These are phyloP conservation scores for Chelon auratus DNA, from an alignment of 2,797 vertebrate genomes.

Conservation along the genomic window DNA sequence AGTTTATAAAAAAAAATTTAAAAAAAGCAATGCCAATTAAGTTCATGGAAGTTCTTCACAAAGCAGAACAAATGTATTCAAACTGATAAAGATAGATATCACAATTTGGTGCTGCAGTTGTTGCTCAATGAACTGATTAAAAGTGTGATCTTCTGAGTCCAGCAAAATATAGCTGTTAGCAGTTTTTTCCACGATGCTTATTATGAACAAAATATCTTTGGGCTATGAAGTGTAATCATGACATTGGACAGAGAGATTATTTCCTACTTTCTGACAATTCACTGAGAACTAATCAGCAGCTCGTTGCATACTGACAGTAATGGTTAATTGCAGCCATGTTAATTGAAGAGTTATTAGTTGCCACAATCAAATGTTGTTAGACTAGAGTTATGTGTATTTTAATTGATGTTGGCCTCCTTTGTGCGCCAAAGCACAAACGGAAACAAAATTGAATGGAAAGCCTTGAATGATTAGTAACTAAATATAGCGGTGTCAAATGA, in stretches of 20 bases:
- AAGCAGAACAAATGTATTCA: neutral
- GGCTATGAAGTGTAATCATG: neutral
- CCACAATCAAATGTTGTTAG: neutral
- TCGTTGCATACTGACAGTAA: neutral
- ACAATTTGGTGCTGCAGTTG: neutral
- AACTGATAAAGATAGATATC: neutral
- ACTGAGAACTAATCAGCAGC: neutral
- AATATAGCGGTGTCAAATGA: neutral
- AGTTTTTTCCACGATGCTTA: neutral
- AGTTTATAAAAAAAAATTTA: constrained; percentile 10
- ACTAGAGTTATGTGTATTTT: neutral
- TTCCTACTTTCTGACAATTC: neutral
- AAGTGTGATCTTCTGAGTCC: neutral
- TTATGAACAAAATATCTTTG: neutral
- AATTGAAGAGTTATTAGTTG: neutral
- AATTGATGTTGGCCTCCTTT: neutral
- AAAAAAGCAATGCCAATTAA: constrained; percentile 3
- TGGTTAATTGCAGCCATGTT: neutral
- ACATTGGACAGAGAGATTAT: neutral
- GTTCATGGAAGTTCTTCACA: neutral
- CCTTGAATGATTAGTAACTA: neutral
- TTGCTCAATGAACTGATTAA: neutral
- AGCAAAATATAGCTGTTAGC: neutral
- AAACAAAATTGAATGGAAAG: neutral
- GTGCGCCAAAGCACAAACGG: neutral